Base-by-base conservation (phyloP, 92 coral and sea anemone species). In the Isaurus tuberculatus region DNA sequence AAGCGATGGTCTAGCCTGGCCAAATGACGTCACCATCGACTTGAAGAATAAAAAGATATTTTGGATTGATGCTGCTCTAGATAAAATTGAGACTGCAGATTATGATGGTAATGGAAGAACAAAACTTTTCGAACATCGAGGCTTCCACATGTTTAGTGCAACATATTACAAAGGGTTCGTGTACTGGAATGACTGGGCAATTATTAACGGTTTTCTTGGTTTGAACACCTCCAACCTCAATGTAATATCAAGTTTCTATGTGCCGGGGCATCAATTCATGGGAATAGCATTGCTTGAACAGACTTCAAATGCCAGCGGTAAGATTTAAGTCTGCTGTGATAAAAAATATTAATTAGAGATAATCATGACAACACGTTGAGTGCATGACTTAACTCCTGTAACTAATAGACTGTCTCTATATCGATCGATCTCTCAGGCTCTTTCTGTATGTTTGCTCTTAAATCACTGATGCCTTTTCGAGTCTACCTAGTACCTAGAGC, bases 1-100 rank as follows among this genome's bases (percentile, higher is more conserved):
- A 27, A 70, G 80, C 13, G 5, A 48, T 46, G 42, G 65, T 14
- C 64, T 90, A 5, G 63, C n/a, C 2, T 79, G 94, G 91, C 94
- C 94, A 5, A 90, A 90, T 79, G 94, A 84, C 37, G 33, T 90
- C 25, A 77, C 82, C 1, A 49, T 90, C 16, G 91, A 90, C 71
- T 48, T 44, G 71, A 42, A 37, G 46, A 63, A 65, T n/a, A 73
- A 68, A 16, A 71, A 26, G 27, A 20, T 90, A 4, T 90, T 82
- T 72, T 90, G 94, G 94, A 84, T 80, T 9, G 94, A 90, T 36
- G 72, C 83, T 36, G 74, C 80, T 14, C 55, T 87, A 25, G 87
- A 85, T 19, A 87, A 28, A 80, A 68, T 90, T 19, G 94, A 90
- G 82, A 36, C 86, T 5, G 84, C 79, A 57, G 84, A 90, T 78